phyloP scores from a whole-genome alignment of 2,113 vertebrate species.

The Phaethornis superciliosus region DNA sequence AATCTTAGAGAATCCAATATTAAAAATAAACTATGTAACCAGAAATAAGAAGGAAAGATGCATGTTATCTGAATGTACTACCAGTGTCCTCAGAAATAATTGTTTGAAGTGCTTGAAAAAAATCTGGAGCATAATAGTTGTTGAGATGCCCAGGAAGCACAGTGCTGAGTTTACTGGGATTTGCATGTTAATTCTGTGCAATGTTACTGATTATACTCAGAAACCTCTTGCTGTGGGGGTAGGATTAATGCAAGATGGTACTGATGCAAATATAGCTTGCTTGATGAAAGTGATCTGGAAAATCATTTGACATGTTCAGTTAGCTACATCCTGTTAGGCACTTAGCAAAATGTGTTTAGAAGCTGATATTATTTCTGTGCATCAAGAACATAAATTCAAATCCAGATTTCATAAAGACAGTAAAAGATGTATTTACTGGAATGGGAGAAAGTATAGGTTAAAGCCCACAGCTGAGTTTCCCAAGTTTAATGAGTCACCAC shows the following conservation, averaged over 20 bases:
- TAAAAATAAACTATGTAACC: not conserved
- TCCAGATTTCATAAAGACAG: not conserved
- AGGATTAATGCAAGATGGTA: conserved; percentile 49
- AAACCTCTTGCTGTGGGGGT: conserved; percentile 29
- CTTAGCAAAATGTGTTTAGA: not conserved
- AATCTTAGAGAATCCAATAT: not conserved
- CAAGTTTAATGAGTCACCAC: not conserved
- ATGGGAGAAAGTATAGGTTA: not conserved
- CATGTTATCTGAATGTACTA: not conserved
- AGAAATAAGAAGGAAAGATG: not conserved
- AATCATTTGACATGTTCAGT: conserved; percentile 4
- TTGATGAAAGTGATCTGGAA: conserved; percentile 2
- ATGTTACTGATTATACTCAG: not conserved
- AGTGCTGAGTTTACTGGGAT: not conserved
- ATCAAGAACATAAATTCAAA: not conserved
- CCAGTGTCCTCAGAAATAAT: not conserved
- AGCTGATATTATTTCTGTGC: conserved; percentile 2
- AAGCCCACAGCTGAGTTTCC: not conserved
- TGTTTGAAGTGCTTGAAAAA: not conserved
- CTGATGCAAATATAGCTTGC: conserved; percentile 31
- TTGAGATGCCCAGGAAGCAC: not conserved
- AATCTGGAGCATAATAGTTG: not conserved
- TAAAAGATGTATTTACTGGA: not conserved
- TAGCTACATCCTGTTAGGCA: not conserved
- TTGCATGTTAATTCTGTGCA: not conserved